Base-by-base conservation (phyloP, 2,888 invertebrate genomes). In the Marronus borbonicus region DNA sequence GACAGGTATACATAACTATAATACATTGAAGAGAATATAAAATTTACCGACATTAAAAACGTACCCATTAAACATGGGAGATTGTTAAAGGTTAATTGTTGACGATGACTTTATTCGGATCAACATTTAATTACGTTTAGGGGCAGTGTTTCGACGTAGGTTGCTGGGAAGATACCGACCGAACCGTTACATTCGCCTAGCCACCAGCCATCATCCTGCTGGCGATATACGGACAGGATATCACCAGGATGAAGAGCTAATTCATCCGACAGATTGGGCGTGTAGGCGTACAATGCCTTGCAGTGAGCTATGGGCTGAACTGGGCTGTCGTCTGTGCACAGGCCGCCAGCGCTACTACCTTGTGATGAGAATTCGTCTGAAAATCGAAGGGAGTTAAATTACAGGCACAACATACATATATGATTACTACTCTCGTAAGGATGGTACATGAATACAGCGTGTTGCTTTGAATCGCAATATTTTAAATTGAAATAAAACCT, bases 161-260 rank as follows among this genome's bases (percentile, higher is more conserved):
- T 97, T 0, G 97, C 97, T 0, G 98, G 98, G 86, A 98, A 98
- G 83, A 97, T 97, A 36, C 98, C 98, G 80, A 95, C 93, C 80
- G 92, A 92, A 62, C 97, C 96, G 84, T 93, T 93, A 78, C 97
- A 91, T 84, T 97, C 96, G 2, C 97, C 98, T 78, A 96, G 91
- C 97, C 97, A 98, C 98, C 98, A 98, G 52, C 97, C 97, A 85
- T 97, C 97, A 49, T 95, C 95, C 87, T 97, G 96, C 86, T 97
- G 97, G 84, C 95, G 94, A 87, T 96, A 96, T 52, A 98, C 94
- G 83, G 94, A 94, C 83, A 98, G 95, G 68, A 96, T 90, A 87
- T 98, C 97, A 81, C 97, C 96, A 90, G 92, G 86, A 86, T 87
- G 88, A 36, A 90, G 84, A 58, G 89, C 94, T 62, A 98, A 92